Conservation (phyloP, 2,888 invertebrate species). For the Schizotus pectinicornis region DNA sequence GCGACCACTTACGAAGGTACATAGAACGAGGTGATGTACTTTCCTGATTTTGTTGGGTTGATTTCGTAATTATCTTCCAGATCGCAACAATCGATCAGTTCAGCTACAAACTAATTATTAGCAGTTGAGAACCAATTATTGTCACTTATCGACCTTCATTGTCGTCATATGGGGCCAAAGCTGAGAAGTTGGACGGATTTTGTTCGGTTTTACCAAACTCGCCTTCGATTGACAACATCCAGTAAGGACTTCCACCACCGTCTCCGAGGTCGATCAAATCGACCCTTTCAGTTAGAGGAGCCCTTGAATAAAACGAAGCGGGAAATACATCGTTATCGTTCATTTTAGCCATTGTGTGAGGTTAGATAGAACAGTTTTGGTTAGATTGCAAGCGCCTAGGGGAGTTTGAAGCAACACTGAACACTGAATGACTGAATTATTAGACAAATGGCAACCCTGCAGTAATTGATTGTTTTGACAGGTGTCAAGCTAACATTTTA, state of each 20-base stretch:
- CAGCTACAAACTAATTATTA: slow-evolving; percentile 36
- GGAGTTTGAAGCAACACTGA: too few relatives aligned
- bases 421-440: too few relatives aligned
- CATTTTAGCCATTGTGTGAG: slow-evolving; percentile 3
- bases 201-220: slow-evolving; percentile 16
- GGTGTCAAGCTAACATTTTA: slow-evolving; percentile 5
- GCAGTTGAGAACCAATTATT: not conserved
- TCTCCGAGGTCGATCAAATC: slow-evolving; percentile 30
- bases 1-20: slow-evolving; percentile 41
- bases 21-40: slow-evolving; percentile 43
- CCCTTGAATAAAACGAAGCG: slow-evolving; percentile 16
- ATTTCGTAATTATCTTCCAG: slow-evolving; percentile 54
- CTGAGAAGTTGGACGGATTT: slow-evolving; percentile 12
- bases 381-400: too few relatives aligned
- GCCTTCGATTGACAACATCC: slow-evolving; percentile 37
- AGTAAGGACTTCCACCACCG: slow-evolving; percentile 33
- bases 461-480: slow-evolving; percentile 8
- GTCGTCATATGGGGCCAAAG: slow-evolving; percentile 51
- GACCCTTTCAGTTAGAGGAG: slow-evolving; percentile 16
- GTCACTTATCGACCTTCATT: slow-evolving; percentile 44
- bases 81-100: slow-evolving; percentile 52
- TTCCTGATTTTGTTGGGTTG: slow-evolving; percentile 49
- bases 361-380: too few relatives aligned
- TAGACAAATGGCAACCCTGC: not conserved
- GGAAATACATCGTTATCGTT: slow-evolving; percentile 11